Evolutionary conservation across 1,140 invertebrate species (phyloP).

Genomic region (Pomacea maculata): DNA sequence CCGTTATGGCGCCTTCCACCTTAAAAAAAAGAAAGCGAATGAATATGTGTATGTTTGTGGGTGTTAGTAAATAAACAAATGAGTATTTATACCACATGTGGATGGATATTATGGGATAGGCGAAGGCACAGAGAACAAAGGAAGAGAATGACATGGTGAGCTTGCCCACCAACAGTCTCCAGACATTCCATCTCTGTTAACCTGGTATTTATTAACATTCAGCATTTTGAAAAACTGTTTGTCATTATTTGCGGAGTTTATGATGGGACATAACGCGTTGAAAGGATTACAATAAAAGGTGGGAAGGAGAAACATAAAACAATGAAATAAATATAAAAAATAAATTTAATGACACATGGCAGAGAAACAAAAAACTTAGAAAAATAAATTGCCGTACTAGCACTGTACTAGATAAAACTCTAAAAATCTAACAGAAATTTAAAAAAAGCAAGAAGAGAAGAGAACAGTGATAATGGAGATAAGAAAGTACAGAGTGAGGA

Average conservation of each 20-base stretch:
- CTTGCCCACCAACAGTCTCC: too few relatives aligned
- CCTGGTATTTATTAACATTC: too few relatives aligned
- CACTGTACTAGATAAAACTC: neutral
- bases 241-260: too few relatives aligned
- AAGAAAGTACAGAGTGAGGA: neutral
- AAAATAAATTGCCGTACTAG: neutral
- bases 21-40: constrained; percentile 6
- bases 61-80: neutral
- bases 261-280: too few relatives aligned
- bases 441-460: neutral
- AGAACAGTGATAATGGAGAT: neutral
- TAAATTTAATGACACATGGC: neutral
- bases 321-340: neutral
- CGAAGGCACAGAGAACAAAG: neutral
- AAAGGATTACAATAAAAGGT: neutral
- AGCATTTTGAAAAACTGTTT: too few relatives aligned
- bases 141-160: neutral
- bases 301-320: neutral
- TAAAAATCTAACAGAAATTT: neutral
- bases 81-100: neutral
- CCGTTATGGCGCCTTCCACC: constrained; percentile 81
- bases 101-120: neutral
- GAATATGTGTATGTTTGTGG: neutral
- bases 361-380: neutral
- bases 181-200: too few relatives aligned